A percentile compares a stretch with the other conserved stretches of the same genome.
Conservation (phyloP, 1,140 invertebrate genomes). For the Drosophila varians region DNA sequence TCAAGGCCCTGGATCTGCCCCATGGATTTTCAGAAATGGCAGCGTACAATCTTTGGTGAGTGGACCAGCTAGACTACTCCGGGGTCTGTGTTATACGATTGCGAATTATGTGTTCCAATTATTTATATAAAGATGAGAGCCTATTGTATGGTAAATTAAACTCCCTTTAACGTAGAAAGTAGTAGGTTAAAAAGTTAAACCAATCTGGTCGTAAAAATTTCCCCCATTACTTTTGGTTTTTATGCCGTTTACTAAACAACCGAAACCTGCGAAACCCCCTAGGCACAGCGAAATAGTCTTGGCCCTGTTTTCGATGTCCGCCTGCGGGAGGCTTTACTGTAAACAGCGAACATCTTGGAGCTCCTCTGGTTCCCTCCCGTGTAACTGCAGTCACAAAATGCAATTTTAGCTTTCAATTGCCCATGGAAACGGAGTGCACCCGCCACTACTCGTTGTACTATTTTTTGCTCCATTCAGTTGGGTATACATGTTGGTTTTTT, state of each 20-base stretch:
- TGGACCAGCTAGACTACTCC: neutral
- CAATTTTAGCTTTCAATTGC: constrained; percentile 80
- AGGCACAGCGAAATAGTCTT: neutral
- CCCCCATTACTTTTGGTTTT: neutral
- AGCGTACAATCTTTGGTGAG: constrained; percentile 2
- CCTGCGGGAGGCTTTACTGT: constrained; percentile 32
- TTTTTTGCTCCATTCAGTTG: constrained; percentile 11
- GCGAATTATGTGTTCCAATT: no score
- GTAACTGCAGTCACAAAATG: constrained; percentile 73
- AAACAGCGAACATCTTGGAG: constrained; percentile 19
- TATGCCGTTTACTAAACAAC: neutral
- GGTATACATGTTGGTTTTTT: neutral
- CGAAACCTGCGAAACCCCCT: neutral
- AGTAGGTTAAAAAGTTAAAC: neutral
- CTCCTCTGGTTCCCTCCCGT: neutral
- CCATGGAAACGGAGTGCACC: constrained; percentile 59
- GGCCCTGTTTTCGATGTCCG: neutral
- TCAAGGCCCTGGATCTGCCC: constrained; percentile 17
- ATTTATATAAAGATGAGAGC: no score
- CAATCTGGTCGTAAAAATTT: neutral
- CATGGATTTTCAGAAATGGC: constrained; percentile 19
- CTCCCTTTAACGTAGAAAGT: no score
- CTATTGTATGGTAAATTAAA: no score
- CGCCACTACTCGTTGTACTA: constrained; percentile 20
- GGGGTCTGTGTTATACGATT: no score